Conservation (phyloP, 2,797 vertebrate species). For the Phataginus tricuspis region DNA sequence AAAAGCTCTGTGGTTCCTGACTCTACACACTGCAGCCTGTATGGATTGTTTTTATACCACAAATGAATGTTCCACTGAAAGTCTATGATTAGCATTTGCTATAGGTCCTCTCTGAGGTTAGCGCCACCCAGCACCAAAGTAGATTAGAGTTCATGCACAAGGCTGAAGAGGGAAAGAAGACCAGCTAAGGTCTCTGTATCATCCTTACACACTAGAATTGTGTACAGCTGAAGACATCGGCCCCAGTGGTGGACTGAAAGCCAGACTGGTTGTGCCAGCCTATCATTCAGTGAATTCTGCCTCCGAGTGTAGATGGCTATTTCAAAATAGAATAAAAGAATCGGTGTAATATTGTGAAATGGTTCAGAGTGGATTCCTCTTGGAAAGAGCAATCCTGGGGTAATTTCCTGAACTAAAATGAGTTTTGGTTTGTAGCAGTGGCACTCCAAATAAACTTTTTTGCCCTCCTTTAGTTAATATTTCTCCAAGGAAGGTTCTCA, state of each 20-base stretch:
- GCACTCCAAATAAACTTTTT: not conserved
- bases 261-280: fast-evolving
- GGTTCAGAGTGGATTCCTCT: not conserved
- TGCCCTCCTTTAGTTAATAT: not conserved
- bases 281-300: not conserved
- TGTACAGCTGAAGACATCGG: not conserved
- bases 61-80: not conserved
- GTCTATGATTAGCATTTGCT: not conserved
- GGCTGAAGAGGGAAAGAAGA: not conserved
- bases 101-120: not conserved
- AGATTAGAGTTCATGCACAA: not conserved
- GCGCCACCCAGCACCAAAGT: not conserved
- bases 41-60: not conserved
- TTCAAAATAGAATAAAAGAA: not conserved
- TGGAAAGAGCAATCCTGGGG: not conserved
- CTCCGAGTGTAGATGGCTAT: not conserved
- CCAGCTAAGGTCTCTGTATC: not conserved
- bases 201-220: not conserved
- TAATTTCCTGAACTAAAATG: not conserved
- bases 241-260: not conserved
- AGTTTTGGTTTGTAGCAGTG: not conserved
- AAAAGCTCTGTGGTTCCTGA: not conserved
- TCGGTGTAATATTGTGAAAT: not conserved
- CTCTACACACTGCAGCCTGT: not conserved
- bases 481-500: not conserved